These are phyloP conservation scores for Rousettus leschenaultii DNA, from an alignment of 2,113 vertebrate genomes.

Conservation along the genomic window DNA sequence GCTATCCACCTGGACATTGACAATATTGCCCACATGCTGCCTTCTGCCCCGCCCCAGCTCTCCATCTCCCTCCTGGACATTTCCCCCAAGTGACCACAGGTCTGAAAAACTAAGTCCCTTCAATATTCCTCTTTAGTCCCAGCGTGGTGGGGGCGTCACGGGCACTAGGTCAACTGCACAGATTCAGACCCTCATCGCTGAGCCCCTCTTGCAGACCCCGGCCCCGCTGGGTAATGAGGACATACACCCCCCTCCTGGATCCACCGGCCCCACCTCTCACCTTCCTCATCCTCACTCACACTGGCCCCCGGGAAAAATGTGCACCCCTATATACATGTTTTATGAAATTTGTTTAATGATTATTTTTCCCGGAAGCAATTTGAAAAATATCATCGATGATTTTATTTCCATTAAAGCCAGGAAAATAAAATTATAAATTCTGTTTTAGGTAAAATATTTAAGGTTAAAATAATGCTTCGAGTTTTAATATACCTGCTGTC, in stretches of 20 bases:
- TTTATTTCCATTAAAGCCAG: not conserved
- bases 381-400: not conserved
- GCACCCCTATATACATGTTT: not conserved
- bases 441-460: not conserved
- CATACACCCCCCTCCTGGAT: not conserved
- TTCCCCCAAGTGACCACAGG: not conserved
- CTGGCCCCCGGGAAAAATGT: not conserved
- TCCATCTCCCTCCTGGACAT: not conserved
- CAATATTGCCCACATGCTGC: not conserved
- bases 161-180: not conserved
- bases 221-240: not conserved
- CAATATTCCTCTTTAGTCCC: not conserved
- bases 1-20: not conserved
- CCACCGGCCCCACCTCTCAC: too few species aligned
- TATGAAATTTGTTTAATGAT: not conserved
- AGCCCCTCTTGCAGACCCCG: not conserved
- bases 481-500: not conserved
- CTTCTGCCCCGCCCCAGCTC: not conserved
- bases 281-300: not conserved
- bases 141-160: not conserved
- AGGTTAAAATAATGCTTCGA: not conserved
- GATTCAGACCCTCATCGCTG: not conserved
- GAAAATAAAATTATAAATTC: slow-evolving; percentile 16
- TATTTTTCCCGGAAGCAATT: not conserved
- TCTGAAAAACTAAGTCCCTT: not conserved